Conservation (phyloP, 2,888 invertebrate genomes). For the Uloborus plumipes region DNA sequence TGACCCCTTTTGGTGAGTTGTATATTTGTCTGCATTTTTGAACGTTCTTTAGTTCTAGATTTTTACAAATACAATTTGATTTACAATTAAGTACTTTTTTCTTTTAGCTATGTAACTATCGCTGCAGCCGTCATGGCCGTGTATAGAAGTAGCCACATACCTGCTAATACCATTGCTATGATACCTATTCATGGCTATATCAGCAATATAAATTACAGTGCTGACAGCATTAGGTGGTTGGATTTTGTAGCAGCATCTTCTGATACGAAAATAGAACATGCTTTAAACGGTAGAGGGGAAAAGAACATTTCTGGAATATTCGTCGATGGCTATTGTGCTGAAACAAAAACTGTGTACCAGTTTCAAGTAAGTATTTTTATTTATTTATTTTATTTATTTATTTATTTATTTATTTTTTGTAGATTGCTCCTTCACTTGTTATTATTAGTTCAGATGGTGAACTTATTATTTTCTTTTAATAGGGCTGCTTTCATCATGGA, state of each 20-base stretch:
- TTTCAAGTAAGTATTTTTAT: background rate
- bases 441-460: too few relatives aligned
- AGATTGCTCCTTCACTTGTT: too few relatives aligned
- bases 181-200: background rate
- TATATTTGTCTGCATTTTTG: too few relatives aligned
- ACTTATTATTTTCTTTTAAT: too few relatives aligned
- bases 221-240: constrained; percentile 14
- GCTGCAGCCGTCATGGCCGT: constrained; percentile 19
- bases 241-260: background rate
- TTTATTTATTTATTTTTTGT: background rate
- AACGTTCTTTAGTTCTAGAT: too few relatives aligned
- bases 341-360: background rate
- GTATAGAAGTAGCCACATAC: background rate
- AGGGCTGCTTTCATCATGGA: too few relatives aligned
- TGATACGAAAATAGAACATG: background rate
- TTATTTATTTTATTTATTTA: too few relatives aligned
- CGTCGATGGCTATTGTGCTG: constrained; percentile 12
- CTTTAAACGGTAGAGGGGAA: background rate
- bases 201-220: background rate
- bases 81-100: background rate
- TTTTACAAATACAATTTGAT: too few relatives aligned
- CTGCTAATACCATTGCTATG: background rate
- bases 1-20: too few relatives aligned
- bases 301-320: constrained; percentile 6
- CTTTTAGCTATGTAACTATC: constrained; percentile 6